Evolutionary conservation across 2,888 invertebrate genomes (phyloP), one percentile per base, ranked within the genome.

Genomic region (Tupiocoris notatus): DNA sequence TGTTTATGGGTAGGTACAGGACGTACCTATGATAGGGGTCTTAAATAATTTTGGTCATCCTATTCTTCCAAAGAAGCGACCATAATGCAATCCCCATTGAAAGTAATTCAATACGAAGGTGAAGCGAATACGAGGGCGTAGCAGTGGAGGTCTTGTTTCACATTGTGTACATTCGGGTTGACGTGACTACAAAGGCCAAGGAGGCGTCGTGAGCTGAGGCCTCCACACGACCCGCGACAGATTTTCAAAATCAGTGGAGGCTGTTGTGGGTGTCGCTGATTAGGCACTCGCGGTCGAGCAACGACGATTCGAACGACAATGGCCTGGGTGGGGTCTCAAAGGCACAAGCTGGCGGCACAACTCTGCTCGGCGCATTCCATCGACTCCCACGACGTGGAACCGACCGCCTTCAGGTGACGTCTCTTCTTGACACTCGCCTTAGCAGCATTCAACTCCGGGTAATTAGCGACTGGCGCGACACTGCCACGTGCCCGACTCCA

Each of bases 211-310:
- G n/a, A n/a, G n/a, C n/a, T n/a, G n/a, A n/a, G n/a, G n/a, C n/a
- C n/a, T n/a, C n/a, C n/a, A n/a, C n/a, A 12, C 39, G 39, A 39
- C 6, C 39, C 12, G 6, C 39, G 39, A 7, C 39, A 12, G 39
- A 39, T 39, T 39, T 39, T 39, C 39, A 39, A 39, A 39, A 39
- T 39, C 39, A 12, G 39, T n/a, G 65, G 75, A 75, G 75, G 75
- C 75, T 64, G 75, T 75, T 75, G 75, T 75, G 75, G 75, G 75
- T 75, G 75, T 75, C 75, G 39, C 75, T 75, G 75, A 75, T 75
- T 75, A 65, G 65, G 54, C 39, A 39, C 39, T 39, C 39, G 39
- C 39, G 39, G 39, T 39, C 39, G 39, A 12, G 39, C 39, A 39
- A 12, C 39, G 39, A 39, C 39, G 12, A 39, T 39, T 39, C 39